Evolutionary conservation across 2,888 invertebrate genomes (phyloP).

Genomic region (Lithophane ornitopus): DNA sequence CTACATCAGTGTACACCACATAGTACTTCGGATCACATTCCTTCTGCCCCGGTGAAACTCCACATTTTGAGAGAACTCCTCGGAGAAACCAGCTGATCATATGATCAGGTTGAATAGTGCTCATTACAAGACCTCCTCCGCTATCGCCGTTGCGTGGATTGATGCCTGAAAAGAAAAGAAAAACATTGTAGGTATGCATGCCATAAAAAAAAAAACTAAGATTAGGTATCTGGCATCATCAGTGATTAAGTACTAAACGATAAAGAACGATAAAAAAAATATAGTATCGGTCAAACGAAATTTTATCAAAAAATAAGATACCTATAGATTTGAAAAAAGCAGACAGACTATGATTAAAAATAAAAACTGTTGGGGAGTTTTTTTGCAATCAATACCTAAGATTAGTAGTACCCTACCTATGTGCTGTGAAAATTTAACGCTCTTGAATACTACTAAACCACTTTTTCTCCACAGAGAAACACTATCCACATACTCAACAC

Average conservation of each 20-base stretch:
- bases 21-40: slow-evolving; percentile 81
- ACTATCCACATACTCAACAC: not conserved
- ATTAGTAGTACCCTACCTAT: not conserved
- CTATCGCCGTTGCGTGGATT: slow-evolving; percentile 92
- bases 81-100: slow-evolving; percentile 83
- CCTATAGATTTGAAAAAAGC: not conserved
- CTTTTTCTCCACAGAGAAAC: not conserved
- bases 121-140: slow-evolving; percentile 91
- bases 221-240: not conserved
- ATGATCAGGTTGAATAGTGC: slow-evolving; percentile 79
- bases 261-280: not conserved
- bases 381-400: not conserved
- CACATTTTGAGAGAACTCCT: slow-evolving; percentile 86
- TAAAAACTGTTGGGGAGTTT: no score
- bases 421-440: not conserved
- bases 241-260: not conserved
- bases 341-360: not conserved
- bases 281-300: not conserved
- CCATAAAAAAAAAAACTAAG: not conserved
- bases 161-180: slow-evolving; percentile 78
- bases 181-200: not conserved
- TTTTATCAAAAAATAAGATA: not conserved
- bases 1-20: slow-evolving; percentile 84
- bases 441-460: not conserved
- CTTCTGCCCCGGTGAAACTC: slow-evolving; percentile 72